These are phyloP conservation scores for Agriopis marginaria DNA, from an alignment of 2,888 invertebrate genomes.

Conservation along the genomic window DNA sequence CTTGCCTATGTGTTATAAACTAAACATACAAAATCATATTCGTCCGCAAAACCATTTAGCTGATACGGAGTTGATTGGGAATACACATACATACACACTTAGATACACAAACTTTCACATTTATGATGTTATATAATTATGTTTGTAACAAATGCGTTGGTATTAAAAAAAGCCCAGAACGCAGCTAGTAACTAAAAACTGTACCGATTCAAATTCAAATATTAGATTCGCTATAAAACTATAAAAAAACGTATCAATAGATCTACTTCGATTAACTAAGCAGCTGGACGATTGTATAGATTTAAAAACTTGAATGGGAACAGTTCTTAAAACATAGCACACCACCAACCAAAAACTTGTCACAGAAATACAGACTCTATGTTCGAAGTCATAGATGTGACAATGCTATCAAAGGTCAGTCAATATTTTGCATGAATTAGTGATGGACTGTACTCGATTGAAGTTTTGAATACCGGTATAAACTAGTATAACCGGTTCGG, in stretches of 20 bases:
- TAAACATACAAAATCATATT: too few species aligned
- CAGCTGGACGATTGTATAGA: slow-evolving; percentile 48
- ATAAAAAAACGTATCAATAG: slow-evolving; percentile 46
- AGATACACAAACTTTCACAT: too few species aligned
- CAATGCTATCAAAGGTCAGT: background rate
- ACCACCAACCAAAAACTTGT: background rate
- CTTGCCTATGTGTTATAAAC: too few species aligned
- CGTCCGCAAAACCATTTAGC: too few species aligned
- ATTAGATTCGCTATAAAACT: slow-evolving; percentile 32
- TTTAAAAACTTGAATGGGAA: slow-evolving; percentile 30
- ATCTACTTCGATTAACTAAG: slow-evolving; percentile 44
- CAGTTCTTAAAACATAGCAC: slow-evolving; percentile 12
- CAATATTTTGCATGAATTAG: slow-evolving; percentile 39
- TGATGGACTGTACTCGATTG: slow-evolving; percentile 70
- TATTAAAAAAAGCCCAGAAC: background rate
- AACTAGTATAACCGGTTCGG: slow-evolving; percentile 80
- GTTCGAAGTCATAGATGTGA: background rate
- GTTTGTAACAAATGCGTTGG: too few species aligned
- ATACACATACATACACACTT: too few species aligned
- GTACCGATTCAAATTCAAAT: slow-evolving; percentile 7
- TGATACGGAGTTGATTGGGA: too few species aligned
- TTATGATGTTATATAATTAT: too few species aligned
- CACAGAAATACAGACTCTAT: slow-evolving; percentile 6
- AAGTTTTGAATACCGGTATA: slow-evolving; percentile 58
- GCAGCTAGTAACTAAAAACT: background rate